A percentile compares a stretch with the other conserved stretches of the same genome.
Evolutionary conservation across 2,797 vertebrate species (phyloP).

Genomic region (Remorina albescens): DNA sequence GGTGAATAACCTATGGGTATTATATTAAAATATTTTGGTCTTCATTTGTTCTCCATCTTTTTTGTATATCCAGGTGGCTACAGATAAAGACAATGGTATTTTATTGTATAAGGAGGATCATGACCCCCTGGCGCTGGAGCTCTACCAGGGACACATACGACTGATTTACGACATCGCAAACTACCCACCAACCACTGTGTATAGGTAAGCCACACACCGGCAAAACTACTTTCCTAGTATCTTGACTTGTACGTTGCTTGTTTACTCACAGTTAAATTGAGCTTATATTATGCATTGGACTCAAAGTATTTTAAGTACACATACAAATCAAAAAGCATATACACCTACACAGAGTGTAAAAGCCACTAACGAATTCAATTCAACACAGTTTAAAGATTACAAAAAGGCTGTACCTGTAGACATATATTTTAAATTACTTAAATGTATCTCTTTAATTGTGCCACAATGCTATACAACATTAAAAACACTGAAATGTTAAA

Average conservation of each 20-base stretch:
- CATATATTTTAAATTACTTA: neutral
- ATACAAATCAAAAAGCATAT: neutral
- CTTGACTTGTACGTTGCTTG: neutral
- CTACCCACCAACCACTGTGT: conserved; percentile 89
- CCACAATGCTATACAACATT: neutral
- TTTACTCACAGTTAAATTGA: neutral
- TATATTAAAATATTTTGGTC: neutral
- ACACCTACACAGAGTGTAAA: neutral
- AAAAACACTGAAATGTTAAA: neutral
- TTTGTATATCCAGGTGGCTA: conserved; percentile 87
- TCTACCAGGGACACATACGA: conserved; percentile 96
- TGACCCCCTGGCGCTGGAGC: conserved; percentile 93
- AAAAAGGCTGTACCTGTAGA: neutral
- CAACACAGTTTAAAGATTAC: neutral
- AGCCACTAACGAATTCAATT: neutral
- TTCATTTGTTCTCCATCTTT: neutral
- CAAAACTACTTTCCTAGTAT: neutral
- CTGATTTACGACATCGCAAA: conserved; percentile 93
- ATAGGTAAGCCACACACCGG: conserved; percentile 62
- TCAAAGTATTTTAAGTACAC: neutral
- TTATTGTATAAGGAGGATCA: conserved; percentile 95
- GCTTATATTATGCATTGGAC: neutral
- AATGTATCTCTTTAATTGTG: neutral
- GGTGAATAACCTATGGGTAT: neutral
- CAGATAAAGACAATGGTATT: conserved; percentile 95